Conservation (phyloP, 2,113 vertebrate genomes). For the Delphinus delphis region DNA sequence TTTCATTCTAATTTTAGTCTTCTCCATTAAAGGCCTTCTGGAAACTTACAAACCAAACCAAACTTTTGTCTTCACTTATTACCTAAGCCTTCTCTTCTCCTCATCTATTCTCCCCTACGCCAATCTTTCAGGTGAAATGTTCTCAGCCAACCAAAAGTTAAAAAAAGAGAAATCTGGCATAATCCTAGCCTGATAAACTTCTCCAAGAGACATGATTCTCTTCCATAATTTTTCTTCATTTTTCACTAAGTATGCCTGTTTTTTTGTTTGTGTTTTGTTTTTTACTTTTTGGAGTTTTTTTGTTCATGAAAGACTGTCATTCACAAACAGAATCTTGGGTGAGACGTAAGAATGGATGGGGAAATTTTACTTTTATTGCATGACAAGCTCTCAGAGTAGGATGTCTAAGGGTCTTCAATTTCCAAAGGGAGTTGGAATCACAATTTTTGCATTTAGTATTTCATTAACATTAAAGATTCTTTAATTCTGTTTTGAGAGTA, state of each 20-base stretch:
- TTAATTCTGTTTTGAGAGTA: background rate
- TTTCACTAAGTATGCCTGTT: background rate
- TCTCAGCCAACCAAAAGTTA: constrained; percentile 17
- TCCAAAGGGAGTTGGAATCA: background rate
- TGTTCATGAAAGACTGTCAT: background rate
- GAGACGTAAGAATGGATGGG: background rate
- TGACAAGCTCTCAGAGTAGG: background rate
- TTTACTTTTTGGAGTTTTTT: background rate
- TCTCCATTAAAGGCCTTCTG: background rate
- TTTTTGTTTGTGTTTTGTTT: background rate
- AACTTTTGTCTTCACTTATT: background rate
- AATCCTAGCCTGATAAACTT: background rate
- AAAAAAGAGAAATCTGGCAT: background rate
- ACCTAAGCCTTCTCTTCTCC: background rate
- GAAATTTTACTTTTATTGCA: background rate
- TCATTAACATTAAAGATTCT: background rate
- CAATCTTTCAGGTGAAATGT: background rate
- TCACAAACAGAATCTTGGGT: background rate
- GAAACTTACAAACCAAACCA: constrained; percentile 8
- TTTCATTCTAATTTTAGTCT: background rate
- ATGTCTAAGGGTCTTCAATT: background rate
- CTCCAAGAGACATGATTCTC: background rate
- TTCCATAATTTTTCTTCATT: background rate
- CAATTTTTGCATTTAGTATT: background rate
- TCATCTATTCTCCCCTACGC: background rate